phyloP scores from a whole-genome alignment of 2,888 invertebrate genomes.

The Phyllotreta cruciferae region DNA sequence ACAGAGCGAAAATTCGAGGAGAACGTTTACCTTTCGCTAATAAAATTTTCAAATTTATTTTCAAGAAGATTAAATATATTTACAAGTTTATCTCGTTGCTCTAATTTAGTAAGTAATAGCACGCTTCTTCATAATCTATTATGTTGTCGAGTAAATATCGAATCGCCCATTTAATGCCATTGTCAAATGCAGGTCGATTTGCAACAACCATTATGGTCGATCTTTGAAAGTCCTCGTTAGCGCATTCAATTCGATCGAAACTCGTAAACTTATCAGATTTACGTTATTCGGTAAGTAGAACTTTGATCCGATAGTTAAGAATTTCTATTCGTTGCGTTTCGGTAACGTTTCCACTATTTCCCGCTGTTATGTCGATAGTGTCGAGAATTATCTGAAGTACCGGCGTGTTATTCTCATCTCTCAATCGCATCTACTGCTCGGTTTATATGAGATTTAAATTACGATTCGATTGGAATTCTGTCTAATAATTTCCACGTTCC shows the following conservation, averaged over 20 bases:
- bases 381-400: conserved; percentile 18
- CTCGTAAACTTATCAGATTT: conserved; percentile 24
- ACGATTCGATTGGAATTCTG: conserved; percentile 47
- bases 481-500: conserved; percentile 46
- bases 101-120: no score
- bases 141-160: background rate
- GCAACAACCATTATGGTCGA: no score
- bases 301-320: conserved; percentile 24
- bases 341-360: conserved; percentile 18
- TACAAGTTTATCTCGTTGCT: background rate
- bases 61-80: conserved; percentile 4
- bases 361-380: conserved; percentile 5
- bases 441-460: conserved; percentile 49
- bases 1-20: conserved; percentile 23
- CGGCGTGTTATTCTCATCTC: conserved; percentile 20
- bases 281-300: conserved; percentile 17
- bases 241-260: conserved; percentile 4
- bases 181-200: conserved; percentile 2
- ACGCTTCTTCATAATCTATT: no score
- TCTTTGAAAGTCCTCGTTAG: no score
- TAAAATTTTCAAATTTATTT: conserved; percentile 22
- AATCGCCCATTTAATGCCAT: background rate
- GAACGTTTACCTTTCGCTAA: conserved; percentile 18
- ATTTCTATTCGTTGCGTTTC: conserved; percentile 22
- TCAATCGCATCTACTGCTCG: conserved; percentile 45